Percentiles rank a stretch among this genome's conserved stretches.
Evolutionary conservation across 2,113 vertebrate species (phyloP).

Genomic region (Barnardius zonarius): DNA sequence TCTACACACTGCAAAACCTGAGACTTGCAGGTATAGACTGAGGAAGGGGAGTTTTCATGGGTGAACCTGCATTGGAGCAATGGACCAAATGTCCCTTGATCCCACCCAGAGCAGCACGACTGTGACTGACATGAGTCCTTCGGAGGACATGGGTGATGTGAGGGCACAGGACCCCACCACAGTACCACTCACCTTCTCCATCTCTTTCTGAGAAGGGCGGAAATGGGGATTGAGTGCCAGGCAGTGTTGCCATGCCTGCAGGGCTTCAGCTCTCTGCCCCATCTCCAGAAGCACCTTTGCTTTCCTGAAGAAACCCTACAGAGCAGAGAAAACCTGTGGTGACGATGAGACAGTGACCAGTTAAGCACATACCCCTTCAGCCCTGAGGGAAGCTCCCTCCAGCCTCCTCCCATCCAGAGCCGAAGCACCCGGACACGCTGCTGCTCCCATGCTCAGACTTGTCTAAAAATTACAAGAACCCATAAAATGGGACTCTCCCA

Average conservation of each 20-base stretch:
- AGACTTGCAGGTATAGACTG: neutral
- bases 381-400: neutral
- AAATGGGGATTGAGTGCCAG: slow-evolving; percentile 79
- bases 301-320: slow-evolving; percentile 84
- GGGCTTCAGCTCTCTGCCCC: slow-evolving; percentile 78
- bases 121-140: accelerated
- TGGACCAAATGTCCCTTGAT: accelerated
- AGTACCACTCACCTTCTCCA: slow-evolving; percentile 65
- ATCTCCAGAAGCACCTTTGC: slow-evolving; percentile 83
- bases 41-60: neutral
- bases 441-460: neutral
- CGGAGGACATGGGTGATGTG: neutral
- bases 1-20: neutral
- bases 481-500: neutral
- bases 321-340: neutral
- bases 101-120: neutral
- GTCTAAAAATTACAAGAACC: neutral
- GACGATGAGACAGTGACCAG: neutral
- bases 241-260: slow-evolving; percentile 80
- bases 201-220: slow-evolving; percentile 73
- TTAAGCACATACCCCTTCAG: neutral
- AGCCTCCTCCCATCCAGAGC: neutral
- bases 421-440: accelerated
- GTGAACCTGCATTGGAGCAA: accelerated
- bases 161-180: neutral